A percentile compares a stretch with the other conserved stretches of the same genome.
These are phyloP conservation scores for Carduelis carduelis DNA, from an alignment of 2,797 vertebrate genomes.

Conservation along the genomic window DNA sequence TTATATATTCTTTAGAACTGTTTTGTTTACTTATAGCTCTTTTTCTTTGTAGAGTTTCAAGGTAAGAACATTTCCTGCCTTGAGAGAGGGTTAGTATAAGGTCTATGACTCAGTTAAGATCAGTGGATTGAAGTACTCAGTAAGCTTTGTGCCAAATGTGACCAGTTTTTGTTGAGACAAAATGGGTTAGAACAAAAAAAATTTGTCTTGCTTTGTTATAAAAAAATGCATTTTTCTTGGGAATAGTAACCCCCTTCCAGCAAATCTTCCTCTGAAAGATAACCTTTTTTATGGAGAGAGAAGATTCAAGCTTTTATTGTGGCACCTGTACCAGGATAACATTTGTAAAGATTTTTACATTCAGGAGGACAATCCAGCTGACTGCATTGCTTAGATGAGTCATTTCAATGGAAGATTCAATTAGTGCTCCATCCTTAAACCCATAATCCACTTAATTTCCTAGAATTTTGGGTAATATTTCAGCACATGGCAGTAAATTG, in stretches of 20 bases:
- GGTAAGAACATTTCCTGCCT: not conserved
- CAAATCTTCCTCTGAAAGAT: not conserved
- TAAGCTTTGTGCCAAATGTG: not conserved
- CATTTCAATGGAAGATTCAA: conserved; percentile 39
- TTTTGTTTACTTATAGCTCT: not conserved
- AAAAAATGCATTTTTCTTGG: not conserved
- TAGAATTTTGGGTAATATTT: conserved; percentile 37
- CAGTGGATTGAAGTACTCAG: not conserved
- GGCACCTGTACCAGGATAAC: not conserved
- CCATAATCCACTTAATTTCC: conserved; percentile 22
- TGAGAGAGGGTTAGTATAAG: not conserved
- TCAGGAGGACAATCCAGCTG: not conserved
- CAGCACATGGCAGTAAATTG: not conserved
- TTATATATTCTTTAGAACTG: not conserved
- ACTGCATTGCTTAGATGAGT: not conserved
- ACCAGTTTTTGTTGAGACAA: not conserved
- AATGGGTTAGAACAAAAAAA: not conserved
- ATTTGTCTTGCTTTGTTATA: not conserved
- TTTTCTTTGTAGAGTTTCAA: not conserved
- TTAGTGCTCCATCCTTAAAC: conserved; percentile 30
- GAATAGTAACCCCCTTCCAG: not conserved
- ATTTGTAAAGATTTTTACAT: not conserved
- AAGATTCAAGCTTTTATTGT: not conserved
- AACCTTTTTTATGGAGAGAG: not conserved
- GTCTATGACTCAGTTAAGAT: not conserved